Evolutionary conservation across 1,140 invertebrate species (phyloP), one percentile per base, ranked within the genome.

Genomic region (Lepidurus couesii): DNA sequence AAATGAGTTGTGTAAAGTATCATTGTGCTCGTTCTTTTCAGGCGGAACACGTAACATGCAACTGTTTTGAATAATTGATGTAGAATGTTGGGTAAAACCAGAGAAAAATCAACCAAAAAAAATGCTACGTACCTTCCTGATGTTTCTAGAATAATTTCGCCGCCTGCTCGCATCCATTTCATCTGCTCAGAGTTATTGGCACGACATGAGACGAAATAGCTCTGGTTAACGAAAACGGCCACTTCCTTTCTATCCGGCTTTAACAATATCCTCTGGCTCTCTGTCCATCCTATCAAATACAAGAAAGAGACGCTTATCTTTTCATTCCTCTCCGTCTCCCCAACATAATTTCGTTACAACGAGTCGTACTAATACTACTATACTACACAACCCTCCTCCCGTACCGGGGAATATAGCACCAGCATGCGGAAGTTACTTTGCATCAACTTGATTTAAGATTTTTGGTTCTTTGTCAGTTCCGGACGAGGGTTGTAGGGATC

Each of bases 121-220:
- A 16, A 4, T 0, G 21, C 53, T 42, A 34, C 77, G 79, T 53
- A 82, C 81, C 78, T 82, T 42, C 81, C 81, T n/a, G 42, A 79
- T 11, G 79, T 81, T 24, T 73, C 34, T 8, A 79, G 80, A 47
- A 82, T 81, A 44, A 79, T 77, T 78, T 65, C 79, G 1, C 78
- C 80, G 10, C 42, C 78, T 2, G 77, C 75, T 34, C 53, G 34
- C 53, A 79, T 80, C 81, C 81, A 82, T 10, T 80, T 79, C 13
- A 82, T 78, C 73, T 80, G 77, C 9, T 79, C 81, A 42, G 81
- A 79, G 5, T 79, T 79, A 21, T 74, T 80, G 42, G 80, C 80
- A n/a, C 77, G 76, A 47, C 81, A 82, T 0, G 81, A 81, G 78
- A 82, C 80, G 78, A 82, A 81, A 65, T 81, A 82, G 74, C 81